phyloP scores from a whole-genome alignment of 2,888 invertebrate species.

The Stenichneumon culpator region DNA sequence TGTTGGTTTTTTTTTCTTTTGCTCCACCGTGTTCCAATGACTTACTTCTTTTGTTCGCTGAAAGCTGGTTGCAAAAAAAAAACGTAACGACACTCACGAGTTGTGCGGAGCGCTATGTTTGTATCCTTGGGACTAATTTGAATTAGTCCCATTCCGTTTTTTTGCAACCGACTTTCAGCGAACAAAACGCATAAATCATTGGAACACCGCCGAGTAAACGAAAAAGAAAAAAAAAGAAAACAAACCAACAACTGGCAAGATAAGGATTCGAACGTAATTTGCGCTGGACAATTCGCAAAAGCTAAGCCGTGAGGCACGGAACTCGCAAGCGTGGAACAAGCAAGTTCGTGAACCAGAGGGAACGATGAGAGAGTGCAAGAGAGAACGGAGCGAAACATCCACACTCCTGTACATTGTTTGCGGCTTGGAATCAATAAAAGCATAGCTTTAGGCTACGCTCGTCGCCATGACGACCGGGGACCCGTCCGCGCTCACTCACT shows the following conservation, averaged over 20 bases:
- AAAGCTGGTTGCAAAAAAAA: neutral
- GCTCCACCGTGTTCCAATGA: neutral
- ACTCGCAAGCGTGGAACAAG: conserved; percentile 33
- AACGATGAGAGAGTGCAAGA: conserved; percentile 73
- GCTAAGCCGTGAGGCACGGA: conserved; percentile 36
- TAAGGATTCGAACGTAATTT: conserved; percentile 58
- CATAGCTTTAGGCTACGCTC: conserved; percentile 85
- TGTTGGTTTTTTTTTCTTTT: too few relatives aligned
- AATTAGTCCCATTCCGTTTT: neutral
- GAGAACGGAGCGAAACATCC: conserved; percentile 84
- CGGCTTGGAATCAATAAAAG: conserved; percentile 85
- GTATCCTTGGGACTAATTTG: neutral
- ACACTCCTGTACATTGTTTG: conserved; percentile 85
- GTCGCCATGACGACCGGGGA: conserved; percentile 83
- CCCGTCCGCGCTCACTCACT: conserved; percentile 78
- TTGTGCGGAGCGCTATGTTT: too few relatives aligned
- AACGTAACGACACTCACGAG: too few relatives aligned
- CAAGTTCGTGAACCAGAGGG: conserved; percentile 41
- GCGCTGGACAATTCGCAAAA: conserved; percentile 48
- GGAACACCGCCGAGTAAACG: neutral
- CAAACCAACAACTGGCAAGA: conserved; percentile 35
- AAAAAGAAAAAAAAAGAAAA: neutral
- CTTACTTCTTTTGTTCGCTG: conserved; percentile 23
- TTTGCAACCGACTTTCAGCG: neutral
- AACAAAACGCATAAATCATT: conserved; percentile 31